Evolutionary conservation across 2,888 invertebrate species (phyloP).

Genomic region (Netelia fuscicornis): DNA sequence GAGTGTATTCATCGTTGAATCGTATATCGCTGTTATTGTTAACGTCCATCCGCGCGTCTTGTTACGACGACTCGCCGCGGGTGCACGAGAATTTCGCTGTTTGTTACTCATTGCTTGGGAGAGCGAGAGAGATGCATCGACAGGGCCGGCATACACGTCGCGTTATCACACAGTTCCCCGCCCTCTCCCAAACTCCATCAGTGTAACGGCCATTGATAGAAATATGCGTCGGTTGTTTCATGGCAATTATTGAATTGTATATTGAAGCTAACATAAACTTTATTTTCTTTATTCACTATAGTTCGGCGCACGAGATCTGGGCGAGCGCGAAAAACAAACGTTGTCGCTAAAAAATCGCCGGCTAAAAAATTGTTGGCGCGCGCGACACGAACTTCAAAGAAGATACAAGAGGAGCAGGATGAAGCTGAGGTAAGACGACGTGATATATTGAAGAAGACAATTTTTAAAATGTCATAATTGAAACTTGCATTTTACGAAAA

Average conservation of each 20-base stretch:
- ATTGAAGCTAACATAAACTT: conserved; percentile 9
- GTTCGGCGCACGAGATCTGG: conserved; percentile 88
- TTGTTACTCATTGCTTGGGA: conserved; percentile 4
- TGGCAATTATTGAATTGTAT: conserved; percentile 9
- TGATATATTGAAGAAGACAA: too few species aligned
- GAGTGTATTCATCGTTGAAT: conserved; percentile 5
- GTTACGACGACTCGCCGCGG: conserved; percentile 36
- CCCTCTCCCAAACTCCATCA: conserved; percentile 12
- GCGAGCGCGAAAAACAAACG: conserved; percentile 82
- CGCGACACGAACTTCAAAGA: conserved; percentile 77
- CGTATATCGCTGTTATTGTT: conserved; percentile 1
- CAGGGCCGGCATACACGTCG: conserved; percentile 63
- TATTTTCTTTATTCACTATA: conserved; percentile 73
- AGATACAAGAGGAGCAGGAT: conserved; percentile 74
- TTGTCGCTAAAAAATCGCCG: conserved; percentile 79
- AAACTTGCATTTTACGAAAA: not conserved
- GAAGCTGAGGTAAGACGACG: conserved; percentile 77
- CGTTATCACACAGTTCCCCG: conserved; percentile 66
- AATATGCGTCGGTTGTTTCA: conserved; percentile 72
- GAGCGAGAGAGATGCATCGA: conserved; percentile 32
- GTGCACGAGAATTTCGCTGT: conserved; percentile 33
- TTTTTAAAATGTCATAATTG: not conserved
- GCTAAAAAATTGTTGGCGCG: conserved; percentile 78
- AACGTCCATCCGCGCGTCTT: conserved; percentile 13
- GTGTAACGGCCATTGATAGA: conserved; percentile 78